These are phyloP conservation scores for Emydura subglobosa DNA, from an alignment of 2,113 vertebrate genomes.

Conservation along the genomic window DNA sequence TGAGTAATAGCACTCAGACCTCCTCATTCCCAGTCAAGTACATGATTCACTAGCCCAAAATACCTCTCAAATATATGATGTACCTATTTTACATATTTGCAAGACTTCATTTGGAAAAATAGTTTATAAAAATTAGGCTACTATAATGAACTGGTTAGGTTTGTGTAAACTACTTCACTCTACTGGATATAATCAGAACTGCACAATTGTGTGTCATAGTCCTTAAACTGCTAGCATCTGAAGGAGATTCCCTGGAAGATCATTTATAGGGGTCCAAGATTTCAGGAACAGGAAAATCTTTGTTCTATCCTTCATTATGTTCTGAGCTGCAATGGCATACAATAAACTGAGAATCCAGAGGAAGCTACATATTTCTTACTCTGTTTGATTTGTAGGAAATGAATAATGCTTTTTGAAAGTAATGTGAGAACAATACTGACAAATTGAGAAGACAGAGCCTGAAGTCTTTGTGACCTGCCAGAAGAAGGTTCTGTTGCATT, in stretches of 20 bases:
- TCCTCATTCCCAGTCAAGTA: background rate
- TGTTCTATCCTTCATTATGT: background rate
- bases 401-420: too few species aligned
- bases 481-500: background rate
- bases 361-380: background rate
- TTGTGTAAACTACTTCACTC: background rate
- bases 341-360: background rate
- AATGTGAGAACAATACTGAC: background rate
- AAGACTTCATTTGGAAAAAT: background rate
- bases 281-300: rapidly evolving
- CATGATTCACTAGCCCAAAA: background rate
- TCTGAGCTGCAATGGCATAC: background rate
- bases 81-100: background rate
- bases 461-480: background rate
- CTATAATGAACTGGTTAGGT: background rate
- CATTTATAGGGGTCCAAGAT: background rate
- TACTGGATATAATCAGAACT: background rate
- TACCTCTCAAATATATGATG: background rate
- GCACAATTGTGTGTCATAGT: background rate
- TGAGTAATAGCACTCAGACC: background rate
- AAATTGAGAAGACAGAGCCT: background rate
- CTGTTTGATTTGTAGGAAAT: too few species aligned
- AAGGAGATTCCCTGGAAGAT: rapidly evolving
- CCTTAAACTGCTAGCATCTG: background rate
- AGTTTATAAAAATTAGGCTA: background rate